Percentiles rank a stretch among this genome's conserved stretches.
Conservation (phyloP, 2,888 invertebrate genomes). For the Dastarcus helophoroides region DNA sequence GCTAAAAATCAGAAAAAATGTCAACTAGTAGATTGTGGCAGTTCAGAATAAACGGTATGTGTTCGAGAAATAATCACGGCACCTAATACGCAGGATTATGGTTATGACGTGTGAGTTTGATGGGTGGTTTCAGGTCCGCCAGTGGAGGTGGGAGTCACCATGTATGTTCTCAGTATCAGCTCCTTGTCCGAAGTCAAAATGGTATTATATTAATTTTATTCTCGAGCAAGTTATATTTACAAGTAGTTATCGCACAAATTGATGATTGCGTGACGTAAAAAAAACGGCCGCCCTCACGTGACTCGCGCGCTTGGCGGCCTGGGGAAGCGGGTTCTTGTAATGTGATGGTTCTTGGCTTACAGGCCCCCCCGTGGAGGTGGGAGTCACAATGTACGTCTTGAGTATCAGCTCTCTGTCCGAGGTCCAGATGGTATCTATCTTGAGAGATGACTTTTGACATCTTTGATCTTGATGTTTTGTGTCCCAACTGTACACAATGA, state of each 20-base stretch:
- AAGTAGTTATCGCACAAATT: conserved; percentile 3
- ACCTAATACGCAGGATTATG: too few species aligned
- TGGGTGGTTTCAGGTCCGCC: conserved; percentile 80
- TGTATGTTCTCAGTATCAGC: conserved; percentile 97
- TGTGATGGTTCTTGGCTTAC: conserved; percentile 45
- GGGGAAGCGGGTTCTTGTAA: conserved; percentile 28
- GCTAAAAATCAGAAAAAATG: too few species aligned
- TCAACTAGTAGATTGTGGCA: too few species aligned
- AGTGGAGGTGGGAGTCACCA: conserved; percentile 95
- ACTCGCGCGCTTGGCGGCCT: conserved; percentile 35
- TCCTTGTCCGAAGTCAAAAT: conserved; percentile 97
- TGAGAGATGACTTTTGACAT: conserved; percentile 11
- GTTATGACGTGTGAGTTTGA: conserved; percentile 28
- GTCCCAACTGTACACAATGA: too few species aligned
- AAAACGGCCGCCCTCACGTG: conserved; percentile 7
- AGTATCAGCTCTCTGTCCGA: conserved; percentile 97
- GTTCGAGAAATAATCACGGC: too few species aligned
- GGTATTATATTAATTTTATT: conserved; percentile 45
- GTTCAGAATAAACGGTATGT: too few species aligned
- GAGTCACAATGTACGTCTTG: conserved; percentile 96
- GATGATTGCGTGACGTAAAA: too few species aligned
- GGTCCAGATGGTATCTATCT: conserved; percentile 79
- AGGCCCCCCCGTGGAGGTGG: conserved; percentile 95
- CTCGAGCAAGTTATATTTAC: not conserved
- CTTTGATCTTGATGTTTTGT: conserved; percentile 8